These are phyloP conservation scores for Electrophaes corylata DNA, from an alignment of 2,888 invertebrate species.

Conservation along the genomic window DNA sequence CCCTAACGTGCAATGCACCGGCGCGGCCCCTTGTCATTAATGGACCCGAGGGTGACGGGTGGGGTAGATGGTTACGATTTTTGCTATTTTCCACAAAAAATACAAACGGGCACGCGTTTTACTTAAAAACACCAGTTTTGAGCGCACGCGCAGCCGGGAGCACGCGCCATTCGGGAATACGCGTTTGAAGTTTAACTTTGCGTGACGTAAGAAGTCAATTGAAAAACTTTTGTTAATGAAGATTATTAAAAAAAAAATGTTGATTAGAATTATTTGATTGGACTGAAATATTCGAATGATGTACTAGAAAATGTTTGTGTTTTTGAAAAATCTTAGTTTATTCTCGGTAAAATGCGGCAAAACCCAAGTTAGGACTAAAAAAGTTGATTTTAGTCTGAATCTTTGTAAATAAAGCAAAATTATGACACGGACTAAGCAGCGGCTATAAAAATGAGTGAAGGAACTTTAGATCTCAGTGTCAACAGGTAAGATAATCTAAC, in stretches of 20 bases:
- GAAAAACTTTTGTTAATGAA: slow-evolving; percentile 10
- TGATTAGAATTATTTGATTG: too few species aligned
- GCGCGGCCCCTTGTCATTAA: slow-evolving; percentile 77
- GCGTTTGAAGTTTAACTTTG: slow-evolving; percentile 23
- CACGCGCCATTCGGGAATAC: slow-evolving; percentile 59
- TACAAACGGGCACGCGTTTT: slow-evolving; percentile 74
- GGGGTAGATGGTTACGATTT: slow-evolving; percentile 62
- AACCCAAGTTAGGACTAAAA: slow-evolving; percentile 6
- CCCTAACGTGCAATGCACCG: slow-evolving; percentile 66
- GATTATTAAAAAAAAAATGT: not conserved
- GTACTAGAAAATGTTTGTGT: not conserved
- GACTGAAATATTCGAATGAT: too few species aligned
- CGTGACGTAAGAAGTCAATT: slow-evolving; percentile 16
- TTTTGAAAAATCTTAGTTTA: not conserved
- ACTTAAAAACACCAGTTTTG: slow-evolving; percentile 79
- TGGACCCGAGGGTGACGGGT: slow-evolving; percentile 66
- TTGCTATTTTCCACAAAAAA: slow-evolving; percentile 79
- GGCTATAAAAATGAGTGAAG: slow-evolving; percentile 53
- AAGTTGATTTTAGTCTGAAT: not conserved
- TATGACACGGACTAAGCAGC: slow-evolving; percentile 56
- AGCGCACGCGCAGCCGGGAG: slow-evolving; percentile 70
- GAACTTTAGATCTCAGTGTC: slow-evolving; percentile 55
- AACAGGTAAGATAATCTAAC: slow-evolving; percentile 61
- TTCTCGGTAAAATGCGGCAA: slow-evolving; percentile 1
- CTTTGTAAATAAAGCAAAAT: slow-evolving; percentile 41